Conservation (phyloP, 2,797 vertebrate genomes). For the Xenentodon cancila region DNA sequence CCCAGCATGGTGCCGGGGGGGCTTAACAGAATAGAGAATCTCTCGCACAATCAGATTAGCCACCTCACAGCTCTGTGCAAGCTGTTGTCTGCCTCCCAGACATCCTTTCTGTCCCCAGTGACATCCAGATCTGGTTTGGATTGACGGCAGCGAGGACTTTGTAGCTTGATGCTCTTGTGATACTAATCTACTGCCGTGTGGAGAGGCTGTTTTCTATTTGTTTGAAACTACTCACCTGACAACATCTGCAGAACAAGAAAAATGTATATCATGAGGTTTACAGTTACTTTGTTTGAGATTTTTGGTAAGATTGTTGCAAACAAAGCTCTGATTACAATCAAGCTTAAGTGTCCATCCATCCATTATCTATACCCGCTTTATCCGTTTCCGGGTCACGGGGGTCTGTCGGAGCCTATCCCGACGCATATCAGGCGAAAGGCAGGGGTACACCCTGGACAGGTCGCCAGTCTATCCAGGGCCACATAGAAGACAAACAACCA, state of each 20-base stretch:
- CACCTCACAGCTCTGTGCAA: constrained; percentile 63
- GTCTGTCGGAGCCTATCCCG: too few species aligned
- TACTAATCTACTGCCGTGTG: too few species aligned
- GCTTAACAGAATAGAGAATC: constrained; percentile 72
- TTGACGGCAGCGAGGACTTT: background rate
- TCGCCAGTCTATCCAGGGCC: too few species aligned
- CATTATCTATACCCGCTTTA: too few species aligned
- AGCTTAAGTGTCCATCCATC: too few species aligned
- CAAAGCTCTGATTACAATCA: background rate
- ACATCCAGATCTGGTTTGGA: constrained; percentile 3
- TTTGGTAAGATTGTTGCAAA: background rate
- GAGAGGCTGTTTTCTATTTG: too few species aligned
- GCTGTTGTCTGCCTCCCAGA: constrained; percentile 75
- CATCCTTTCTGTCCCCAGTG: constrained; percentile 24
- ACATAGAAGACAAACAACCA: too few species aligned
- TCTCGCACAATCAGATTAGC: constrained; percentile 72
- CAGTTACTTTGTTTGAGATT: background rate
- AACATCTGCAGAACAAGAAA: background rate
- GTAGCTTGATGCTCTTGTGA: too few species aligned
- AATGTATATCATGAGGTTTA: background rate
- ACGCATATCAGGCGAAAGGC: too few species aligned
- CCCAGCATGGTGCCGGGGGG: constrained; percentile 64
- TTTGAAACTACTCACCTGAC: too few species aligned
- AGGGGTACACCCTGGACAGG: too few species aligned
- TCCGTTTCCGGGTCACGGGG: too few species aligned